Base-by-base conservation (phyloP, 2,888 invertebrate genomes). In the Andrena marginata region DNA sequence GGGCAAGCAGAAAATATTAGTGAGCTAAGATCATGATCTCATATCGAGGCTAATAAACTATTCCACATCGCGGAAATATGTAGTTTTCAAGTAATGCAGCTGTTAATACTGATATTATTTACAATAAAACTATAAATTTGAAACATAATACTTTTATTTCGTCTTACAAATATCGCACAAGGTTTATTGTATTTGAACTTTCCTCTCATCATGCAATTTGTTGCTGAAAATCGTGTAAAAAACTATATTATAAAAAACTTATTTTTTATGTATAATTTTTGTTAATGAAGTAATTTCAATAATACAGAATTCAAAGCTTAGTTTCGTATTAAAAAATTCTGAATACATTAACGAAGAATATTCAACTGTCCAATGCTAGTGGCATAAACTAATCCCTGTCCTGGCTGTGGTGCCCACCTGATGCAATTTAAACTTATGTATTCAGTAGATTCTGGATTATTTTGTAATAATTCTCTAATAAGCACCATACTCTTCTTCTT, bases 331-430 rank as follows among this genome's bases (percentile, higher is more conserved):
- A 56, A 51, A 77, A 48, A 70, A 70, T 54, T 69, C 79, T 63
- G 29, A 54, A 68, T 63, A 49, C n/a, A 85, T 90, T 87, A 93
- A 86, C 91, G 92, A 93, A 97, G 95, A 89, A 97, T 96, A 91
- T 96, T 96, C 84, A 98, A 95, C 91, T 97, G 97, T 71, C 98
- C 98, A 23, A 97, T 96, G 93, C 97, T 98, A 87, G 98, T 98
- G 29, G 97, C 98, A 94, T 97, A 98, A 68, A 97, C 97, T 76
- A 98, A 95, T 1, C 98, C 98, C 92, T 97, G 97, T 0, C 98
- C 98, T 0, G 97, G 96, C 64, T 96, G 96, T 0, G 98, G 98
- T 73, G 97, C 95, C 98, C 98, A 98, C 73, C 97, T 95, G 71
- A 97, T 97, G 90, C 97, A 97, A 95, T 98, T 98, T 63, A 98